Evolutionary conservation across 2,888 invertebrate species (phyloP), one percentile per base, ranked within the genome.

Genomic region (Sinhomidia bicolor): DNA sequence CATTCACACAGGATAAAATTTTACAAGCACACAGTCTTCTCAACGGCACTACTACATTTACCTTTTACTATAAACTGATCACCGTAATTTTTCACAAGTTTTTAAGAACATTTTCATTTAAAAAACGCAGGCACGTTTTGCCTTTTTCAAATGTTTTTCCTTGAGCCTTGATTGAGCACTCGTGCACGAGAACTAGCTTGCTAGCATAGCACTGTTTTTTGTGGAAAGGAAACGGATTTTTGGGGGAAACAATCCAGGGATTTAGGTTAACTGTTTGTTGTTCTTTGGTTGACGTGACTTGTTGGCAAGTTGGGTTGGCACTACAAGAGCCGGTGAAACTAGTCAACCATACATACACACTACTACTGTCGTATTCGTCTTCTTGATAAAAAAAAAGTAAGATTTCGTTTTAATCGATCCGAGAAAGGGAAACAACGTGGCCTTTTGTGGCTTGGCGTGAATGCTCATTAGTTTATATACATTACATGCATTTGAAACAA

Each of bases 331-430:
- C 60, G 80, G 80, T 80, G 36, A 44, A 44, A 44, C 44, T 41
- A 51, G 47, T 26, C 32, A 62, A 44, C 23, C 54, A 32, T 26
- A 54, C 41, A 29, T 44, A 20, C 54, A 26, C 76, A 10, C 5
- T n/a, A n/a, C n/a, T n/a, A 76, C 26, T 26, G 14, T 51, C 76
- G 26, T 76, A 14, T 76, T 36, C 32, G 10, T 47, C 51, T 14
- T 29, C 17, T 65, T 65, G 32, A 12, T 47, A 41, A 65, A 29
- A 17, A 71, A 29, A 83, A 71, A 83, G 51, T 32, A 60, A 76
- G 76, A 76, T 84, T 85, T 79, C 57, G 65, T 79, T 85, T 85
- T 85, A 85, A 85, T 85, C 85, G 85, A 85, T 85, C 85, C 79
- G 41, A 85, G 65, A 78, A 85, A 65, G 84, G 60, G 76, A 84